Conservation (phyloP, 2,797 vertebrate species). For the Bovichtus variegatus region DNA sequence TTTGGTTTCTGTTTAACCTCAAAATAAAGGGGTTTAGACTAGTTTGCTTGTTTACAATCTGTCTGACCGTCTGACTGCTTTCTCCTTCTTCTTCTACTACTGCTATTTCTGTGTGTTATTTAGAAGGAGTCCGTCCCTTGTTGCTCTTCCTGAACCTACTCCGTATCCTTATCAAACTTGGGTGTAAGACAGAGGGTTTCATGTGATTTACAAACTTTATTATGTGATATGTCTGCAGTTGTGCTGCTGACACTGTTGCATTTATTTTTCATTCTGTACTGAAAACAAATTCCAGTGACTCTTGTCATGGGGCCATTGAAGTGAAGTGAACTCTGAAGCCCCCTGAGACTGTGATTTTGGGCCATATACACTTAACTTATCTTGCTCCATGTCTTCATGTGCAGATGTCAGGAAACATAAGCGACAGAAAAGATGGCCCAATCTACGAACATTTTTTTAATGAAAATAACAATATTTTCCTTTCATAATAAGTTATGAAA, state of each 20-base stretch:
- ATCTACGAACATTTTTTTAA: not conserved
- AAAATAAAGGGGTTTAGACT: not conserved
- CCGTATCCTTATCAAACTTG: not conserved
- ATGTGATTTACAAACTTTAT: not conserved
- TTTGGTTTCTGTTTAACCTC: not conserved
- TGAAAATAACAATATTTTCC: not conserved
- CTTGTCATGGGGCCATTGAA: not conserved
- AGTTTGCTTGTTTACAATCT: conserved; percentile 2
- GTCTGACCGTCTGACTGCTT: not conserved
- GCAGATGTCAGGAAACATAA: not conserved
- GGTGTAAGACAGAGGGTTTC: not conserved
- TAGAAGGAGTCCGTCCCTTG: not conserved
- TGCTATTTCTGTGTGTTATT: not conserved
- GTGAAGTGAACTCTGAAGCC: conserved; percentile 3
- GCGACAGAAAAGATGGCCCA: not conserved
- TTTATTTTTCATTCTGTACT: not conserved
- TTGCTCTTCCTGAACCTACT: not conserved
- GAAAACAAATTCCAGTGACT: not conserved
- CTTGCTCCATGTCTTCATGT: not conserved
- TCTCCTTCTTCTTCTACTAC: not conserved
- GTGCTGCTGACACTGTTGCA: not conserved
- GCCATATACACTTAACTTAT: not conserved
- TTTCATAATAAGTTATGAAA: not conserved
- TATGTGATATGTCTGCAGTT: not conserved
- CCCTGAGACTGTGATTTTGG: not conserved